Evolutionary conservation across 2,888 invertebrate genomes (phyloP).

Genomic region (Theristus sp.): DNA sequence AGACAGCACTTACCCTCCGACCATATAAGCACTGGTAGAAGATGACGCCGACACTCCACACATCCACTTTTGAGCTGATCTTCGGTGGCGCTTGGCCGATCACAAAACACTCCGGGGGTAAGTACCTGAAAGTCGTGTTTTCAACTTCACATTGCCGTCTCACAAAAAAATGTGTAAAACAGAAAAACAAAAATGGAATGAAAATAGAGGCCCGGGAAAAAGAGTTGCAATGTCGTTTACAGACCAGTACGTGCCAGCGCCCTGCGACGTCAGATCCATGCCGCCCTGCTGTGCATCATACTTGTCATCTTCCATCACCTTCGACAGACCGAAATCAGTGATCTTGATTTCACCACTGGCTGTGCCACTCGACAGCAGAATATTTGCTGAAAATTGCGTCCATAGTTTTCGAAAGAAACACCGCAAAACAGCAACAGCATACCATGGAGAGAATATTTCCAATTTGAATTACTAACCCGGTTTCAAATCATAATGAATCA

Average conservation of each 20-base stretch:
- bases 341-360: slow-evolving; percentile 98
- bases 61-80: slow-evolving; percentile 99
- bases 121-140: slow-evolving; percentile 70
- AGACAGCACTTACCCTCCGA: slow-evolving; percentile 63
- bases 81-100: slow-evolving; percentile 95
- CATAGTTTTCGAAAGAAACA: too few species aligned
- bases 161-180: background rate
- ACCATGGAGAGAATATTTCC: slow-evolving; percentile 19
- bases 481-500: slow-evolving; percentile 98
- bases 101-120: slow-evolving; percentile 98
- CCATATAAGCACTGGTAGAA: slow-evolving; percentile 99
- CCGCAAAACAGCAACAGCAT: too few species aligned
- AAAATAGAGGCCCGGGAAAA: background rate
- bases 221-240: too few species aligned
- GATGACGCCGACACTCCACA: slow-evolving; percentile 99
- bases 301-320: slow-evolving; percentile 98
- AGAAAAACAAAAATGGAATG: slow-evolving; percentile 2
- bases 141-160: too few species aligned
- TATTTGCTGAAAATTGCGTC: slow-evolving; percentile 56
- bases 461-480: too few species aligned
- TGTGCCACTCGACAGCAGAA: slow-evolving; percentile 84
- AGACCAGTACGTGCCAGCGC: slow-evolving; percentile 98
- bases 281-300: slow-evolving; percentile 93
- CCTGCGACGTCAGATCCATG: slow-evolving; percentile 99
- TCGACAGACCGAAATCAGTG: slow-evolving; percentile 95